These are phyloP conservation scores for Petroica traversi DNA, from an alignment of 2,113 vertebrate genomes.

Conservation along the genomic window DNA sequence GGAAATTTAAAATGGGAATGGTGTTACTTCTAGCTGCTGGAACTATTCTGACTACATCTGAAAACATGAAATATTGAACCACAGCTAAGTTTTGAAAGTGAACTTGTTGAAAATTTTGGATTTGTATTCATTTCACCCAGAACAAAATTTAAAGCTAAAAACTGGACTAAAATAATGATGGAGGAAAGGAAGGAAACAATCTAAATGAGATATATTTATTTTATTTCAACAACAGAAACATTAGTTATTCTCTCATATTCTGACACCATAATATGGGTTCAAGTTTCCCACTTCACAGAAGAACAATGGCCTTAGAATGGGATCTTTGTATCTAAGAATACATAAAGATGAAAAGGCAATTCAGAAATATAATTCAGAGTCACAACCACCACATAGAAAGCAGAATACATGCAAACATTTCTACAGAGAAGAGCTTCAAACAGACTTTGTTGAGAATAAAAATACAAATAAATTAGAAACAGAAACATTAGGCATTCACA, in stretches of 20 bases:
- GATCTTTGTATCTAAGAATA: not conserved
- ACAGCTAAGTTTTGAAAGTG: not conserved
- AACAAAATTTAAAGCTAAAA: not conserved
- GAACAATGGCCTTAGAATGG: not conserved
- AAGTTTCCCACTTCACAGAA: not conserved
- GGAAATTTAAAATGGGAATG: not conserved
- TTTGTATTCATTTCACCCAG: not conserved
- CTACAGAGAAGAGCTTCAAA: not conserved
- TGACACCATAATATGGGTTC: not conserved
- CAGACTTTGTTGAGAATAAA: not conserved
- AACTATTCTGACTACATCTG: not conserved
- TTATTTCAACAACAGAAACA: not conserved
- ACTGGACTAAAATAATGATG: not conserved
- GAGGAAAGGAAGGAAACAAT: not conserved
- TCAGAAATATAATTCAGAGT: not conserved
- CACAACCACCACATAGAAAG: not conserved
- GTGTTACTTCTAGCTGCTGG: not conserved
- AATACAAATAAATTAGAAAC: conserved; percentile 28
- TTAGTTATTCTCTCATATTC: not conserved
- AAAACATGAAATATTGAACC: not conserved
- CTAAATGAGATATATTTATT: not conserved
- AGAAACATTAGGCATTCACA: not conserved
- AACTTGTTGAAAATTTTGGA: not conserved
- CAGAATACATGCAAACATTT: not conserved
- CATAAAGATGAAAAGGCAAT: not conserved